Conservation (phyloP, 2,797 vertebrate species). For the Gymnopithys bicolor region DNA sequence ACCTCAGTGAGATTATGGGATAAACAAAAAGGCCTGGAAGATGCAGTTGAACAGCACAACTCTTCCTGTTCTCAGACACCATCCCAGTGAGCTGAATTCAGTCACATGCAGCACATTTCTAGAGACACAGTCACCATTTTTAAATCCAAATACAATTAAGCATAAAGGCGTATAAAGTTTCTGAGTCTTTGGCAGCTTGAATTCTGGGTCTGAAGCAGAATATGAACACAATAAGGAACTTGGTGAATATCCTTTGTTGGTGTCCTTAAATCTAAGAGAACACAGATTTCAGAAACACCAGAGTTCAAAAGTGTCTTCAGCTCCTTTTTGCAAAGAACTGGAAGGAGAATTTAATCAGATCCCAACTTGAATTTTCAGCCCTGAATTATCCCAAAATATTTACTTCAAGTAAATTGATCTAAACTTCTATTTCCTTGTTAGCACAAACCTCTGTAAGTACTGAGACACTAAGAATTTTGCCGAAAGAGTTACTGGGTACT, state of each 20-base stretch:
- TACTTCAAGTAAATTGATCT: not conserved
- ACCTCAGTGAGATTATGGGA: not conserved
- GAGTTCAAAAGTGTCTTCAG: not conserved
- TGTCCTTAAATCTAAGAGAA: not conserved
- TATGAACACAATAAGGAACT: not conserved
- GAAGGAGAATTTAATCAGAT: not conserved
- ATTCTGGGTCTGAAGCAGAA: not conserved
- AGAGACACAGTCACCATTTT: not conserved
- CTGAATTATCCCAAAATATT: not conserved
- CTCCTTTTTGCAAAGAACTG: not conserved
- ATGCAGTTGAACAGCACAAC: not conserved
- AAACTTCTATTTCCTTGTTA: not conserved
- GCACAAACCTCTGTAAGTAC: not conserved
- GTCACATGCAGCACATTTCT: not conserved
- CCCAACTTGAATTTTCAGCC: not conserved
- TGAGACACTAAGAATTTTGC: not conserved
- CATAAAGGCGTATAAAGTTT: not conserved
- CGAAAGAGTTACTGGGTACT: not conserved
- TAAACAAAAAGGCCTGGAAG: not conserved
- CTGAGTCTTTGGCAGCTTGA: not conserved
- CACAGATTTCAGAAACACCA: not conserved
- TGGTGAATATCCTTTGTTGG: not conserved
- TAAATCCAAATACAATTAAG: not conserved
- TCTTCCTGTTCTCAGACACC: not conserved
- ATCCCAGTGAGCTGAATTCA: not conserved